A percentile compares a stretch with the other conserved stretches of the same genome.
These are phyloP conservation scores for Hippocampus mohnikei DNA, from an alignment of 2,113 vertebrate genomes.

Conservation along the genomic window DNA sequence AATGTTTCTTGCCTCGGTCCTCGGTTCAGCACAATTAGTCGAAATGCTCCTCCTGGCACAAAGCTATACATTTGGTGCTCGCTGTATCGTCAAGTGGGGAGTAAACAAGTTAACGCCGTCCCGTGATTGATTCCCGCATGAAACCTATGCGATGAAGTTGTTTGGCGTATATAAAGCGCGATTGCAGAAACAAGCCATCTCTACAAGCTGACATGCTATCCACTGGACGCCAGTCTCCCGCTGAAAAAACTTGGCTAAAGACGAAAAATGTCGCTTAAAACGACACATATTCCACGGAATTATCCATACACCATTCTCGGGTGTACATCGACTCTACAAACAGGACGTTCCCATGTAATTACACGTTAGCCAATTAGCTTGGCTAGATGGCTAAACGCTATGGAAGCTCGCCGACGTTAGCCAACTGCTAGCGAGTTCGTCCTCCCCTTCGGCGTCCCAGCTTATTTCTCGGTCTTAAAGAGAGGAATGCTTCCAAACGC, in stretches of 20 bases:
- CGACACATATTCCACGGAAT: neutral
- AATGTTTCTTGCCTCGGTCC: conserved; percentile 1
- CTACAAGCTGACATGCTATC: conserved; percentile 60
- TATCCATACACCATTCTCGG: neutral
- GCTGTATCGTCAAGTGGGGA: neutral
- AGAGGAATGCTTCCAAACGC: conserved; percentile 6
- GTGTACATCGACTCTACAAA: neutral
- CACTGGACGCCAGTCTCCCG: conserved; percentile 44
- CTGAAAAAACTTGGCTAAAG: conserved; percentile 59
- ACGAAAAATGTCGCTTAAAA: conserved; percentile 21
- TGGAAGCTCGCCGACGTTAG: conserved; percentile 36
- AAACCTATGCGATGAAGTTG: conserved; percentile 37
- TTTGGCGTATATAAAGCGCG: conserved; percentile 13
- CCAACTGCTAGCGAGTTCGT: conserved; percentile 40
- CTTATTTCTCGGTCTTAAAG: conserved; percentile 26
- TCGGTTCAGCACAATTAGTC: conserved; percentile 54
- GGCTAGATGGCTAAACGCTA: conserved; percentile 19
- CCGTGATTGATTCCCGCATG: neutral
- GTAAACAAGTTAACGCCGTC: conserved; percentile 10
- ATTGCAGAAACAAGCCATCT: conserved; percentile 35
- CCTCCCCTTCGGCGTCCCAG: conserved; percentile 47
- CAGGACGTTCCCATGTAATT: conserved; percentile 12
- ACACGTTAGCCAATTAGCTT: conserved; percentile 26
- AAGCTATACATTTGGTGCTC: conserved; percentile 36
- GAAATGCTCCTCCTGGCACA: conserved; percentile 26